These are phyloP conservation scores for Camptogramma bilineatum DNA, from an alignment of 2,888 invertebrate genomes.

Conservation along the genomic window DNA sequence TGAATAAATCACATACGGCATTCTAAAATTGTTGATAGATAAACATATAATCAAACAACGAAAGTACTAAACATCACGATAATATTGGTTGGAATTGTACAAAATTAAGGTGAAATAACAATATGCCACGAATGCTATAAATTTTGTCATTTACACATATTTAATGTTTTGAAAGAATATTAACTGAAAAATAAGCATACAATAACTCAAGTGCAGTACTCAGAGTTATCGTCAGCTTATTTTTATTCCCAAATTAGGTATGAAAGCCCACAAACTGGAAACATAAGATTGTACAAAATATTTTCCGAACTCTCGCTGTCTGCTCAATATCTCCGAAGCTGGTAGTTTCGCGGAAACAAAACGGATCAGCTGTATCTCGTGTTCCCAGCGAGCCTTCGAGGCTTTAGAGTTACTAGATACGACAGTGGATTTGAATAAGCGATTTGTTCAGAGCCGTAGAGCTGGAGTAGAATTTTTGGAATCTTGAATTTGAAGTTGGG, in stretches of 20 bases:
- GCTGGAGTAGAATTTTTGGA: slow-evolving; percentile 36
- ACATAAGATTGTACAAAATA: slow-evolving; percentile 40
- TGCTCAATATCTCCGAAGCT: slow-evolving; percentile 44
- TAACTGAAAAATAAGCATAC: background rate
- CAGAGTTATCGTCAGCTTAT: background rate
- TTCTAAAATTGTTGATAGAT: too few species aligned
- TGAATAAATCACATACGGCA: too few species aligned
- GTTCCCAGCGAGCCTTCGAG: slow-evolving; percentile 52
- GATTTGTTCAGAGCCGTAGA: slow-evolving; percentile 41
- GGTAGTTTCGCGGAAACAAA: slow-evolving; percentile 64
- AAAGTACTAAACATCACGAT: too few species aligned
- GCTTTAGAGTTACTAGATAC: slow-evolving; percentile 57
- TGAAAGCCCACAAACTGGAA: slow-evolving; percentile 27
- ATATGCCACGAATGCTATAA: too few species aligned
- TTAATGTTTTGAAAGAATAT: background rate
- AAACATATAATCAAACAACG: too few species aligned
- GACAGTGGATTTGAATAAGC: slow-evolving; percentile 48
- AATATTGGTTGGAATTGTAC: too few species aligned
- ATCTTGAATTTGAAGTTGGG: slow-evolving; percentile 34
- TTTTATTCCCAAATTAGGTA: slow-evolving; percentile 15
- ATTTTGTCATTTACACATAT: too few species aligned
- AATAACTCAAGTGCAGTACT: background rate
- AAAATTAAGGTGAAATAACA: too few species aligned
- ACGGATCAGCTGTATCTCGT: slow-evolving; percentile 71
- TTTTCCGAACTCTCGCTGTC: slow-evolving; percentile 47